Conservation (phyloP, 2,888 invertebrate genomes). For the Campaea margaritaria region DNA sequence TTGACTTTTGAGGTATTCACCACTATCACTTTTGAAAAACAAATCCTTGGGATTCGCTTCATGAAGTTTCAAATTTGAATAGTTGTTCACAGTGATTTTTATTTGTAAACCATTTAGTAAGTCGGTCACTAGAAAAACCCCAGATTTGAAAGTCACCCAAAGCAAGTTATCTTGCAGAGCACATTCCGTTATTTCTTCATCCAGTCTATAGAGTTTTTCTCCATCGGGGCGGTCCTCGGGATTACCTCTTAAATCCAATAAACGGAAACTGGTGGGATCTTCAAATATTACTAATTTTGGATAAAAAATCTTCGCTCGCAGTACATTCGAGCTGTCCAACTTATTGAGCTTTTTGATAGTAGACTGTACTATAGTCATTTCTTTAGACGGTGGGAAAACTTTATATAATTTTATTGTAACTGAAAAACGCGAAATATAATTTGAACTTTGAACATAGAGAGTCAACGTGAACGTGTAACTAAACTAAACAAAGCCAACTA, state of each 20-base stretch:
- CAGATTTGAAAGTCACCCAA: slow-evolving; percentile 67
- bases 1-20: slow-evolving; percentile 59
- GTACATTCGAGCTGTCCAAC: slow-evolving; percentile 11
- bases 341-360: slow-evolving; percentile 40
- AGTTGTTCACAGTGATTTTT: slow-evolving; percentile 55
- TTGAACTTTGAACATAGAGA: too few species aligned
- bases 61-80: slow-evolving; percentile 61
- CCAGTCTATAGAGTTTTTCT: slow-evolving; percentile 45
- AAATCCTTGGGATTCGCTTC: slow-evolving; percentile 48
- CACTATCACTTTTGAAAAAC: slow-evolving; percentile 67
- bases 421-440: too few species aligned
- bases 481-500: too few species aligned
- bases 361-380: slow-evolving; percentile 17
- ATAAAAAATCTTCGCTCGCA: slow-evolving; percentile 51
- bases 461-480: too few species aligned
- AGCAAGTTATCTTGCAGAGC: slow-evolving; percentile 58
- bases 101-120: slow-evolving; percentile 50
- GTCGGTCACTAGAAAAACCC: slow-evolving; percentile 61
- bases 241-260: slow-evolving; percentile 53
- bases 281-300: slow-evolving; percentile 66
- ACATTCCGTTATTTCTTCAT: slow-evolving; percentile 58
- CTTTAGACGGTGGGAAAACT: neutral
- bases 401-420: too few species aligned
- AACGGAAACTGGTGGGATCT: slow-evolving; percentile 47
- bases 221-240: slow-evolving; percentile 39